These are phyloP conservation scores for Petaurus breviceps DNA, from an alignment of 2,113 vertebrate species.

Conservation along the genomic window DNA sequence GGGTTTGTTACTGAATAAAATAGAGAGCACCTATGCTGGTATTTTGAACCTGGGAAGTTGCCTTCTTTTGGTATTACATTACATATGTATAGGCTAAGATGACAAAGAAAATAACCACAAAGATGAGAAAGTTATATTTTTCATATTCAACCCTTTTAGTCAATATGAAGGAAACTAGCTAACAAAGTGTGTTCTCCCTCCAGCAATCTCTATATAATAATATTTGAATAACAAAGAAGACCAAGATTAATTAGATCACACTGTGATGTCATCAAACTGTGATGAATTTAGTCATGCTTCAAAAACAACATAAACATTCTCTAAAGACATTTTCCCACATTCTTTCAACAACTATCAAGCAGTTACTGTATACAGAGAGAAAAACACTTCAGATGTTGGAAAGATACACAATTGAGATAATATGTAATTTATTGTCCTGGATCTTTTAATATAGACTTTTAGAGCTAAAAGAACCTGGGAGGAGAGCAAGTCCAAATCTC, in stretches of 20 bases:
- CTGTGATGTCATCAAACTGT: neutral
- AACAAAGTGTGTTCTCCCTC: neutral
- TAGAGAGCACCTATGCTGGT: too few species aligned
- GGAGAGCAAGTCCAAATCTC: neutral
- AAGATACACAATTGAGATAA: neutral
- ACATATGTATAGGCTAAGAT: neutral
- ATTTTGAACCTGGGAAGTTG: too few species aligned
- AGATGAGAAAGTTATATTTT: neutral
- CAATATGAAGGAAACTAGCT: neutral
- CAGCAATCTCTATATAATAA: neutral
- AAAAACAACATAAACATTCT: neutral
- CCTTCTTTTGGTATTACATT: too few species aligned
- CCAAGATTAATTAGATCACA: neutral
- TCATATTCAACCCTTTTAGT: neutral
- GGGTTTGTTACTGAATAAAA: too few species aligned
- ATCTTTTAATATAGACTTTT: neutral
- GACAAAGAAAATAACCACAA: neutral
- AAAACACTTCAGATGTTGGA: neutral
- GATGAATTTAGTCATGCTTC: neutral
- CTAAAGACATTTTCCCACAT: neutral
- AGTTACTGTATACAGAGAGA: neutral
- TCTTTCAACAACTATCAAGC: neutral
- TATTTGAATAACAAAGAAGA: neutral
- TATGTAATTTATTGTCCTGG: neutral
- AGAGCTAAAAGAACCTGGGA: neutral